phyloP scores from a whole-genome alignment of 2,113 vertebrate species.

The Saguinus imperator region DNA sequence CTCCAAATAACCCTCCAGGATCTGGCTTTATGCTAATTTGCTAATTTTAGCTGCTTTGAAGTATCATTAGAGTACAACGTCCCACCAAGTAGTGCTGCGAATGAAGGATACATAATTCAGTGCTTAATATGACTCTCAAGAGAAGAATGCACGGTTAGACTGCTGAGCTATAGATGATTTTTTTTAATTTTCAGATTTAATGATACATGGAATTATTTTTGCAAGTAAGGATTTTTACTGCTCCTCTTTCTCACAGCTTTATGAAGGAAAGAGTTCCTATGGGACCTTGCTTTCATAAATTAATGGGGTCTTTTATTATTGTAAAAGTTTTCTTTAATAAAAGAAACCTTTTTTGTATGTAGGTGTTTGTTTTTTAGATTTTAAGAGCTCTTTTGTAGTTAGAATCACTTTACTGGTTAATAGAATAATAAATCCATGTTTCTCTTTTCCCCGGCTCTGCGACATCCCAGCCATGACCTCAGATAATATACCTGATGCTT shows the following conservation, averaged over 20 bases:
- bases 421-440: not conserved
- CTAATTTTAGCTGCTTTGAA: slow-evolving; percentile 59
- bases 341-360: not conserved
- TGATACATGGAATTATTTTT: slow-evolving; percentile 65
- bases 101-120: slow-evolving; percentile 30
- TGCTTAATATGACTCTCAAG: slow-evolving; percentile 16
- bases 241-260: slow-evolving; percentile 25
- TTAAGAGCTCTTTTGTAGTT: not conserved
- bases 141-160: not conserved
- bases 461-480: not conserved
- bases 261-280: slow-evolving; percentile 32
- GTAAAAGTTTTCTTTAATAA: slow-evolving; percentile 37
- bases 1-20: slow-evolving; percentile 61
- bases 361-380: not conserved
- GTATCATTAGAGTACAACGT: slow-evolving; percentile 3
- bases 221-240: slow-evolving; percentile 50
- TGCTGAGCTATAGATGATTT: slow-evolving; percentile 40
- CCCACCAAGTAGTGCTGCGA: not conserved
- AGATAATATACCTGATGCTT: not conserved
- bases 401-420: not conserved
- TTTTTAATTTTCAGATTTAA: slow-evolving; percentile 67
- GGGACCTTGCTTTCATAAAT: slow-evolving; percentile 50
- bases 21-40: slow-evolving; percentile 53
- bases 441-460: not conserved
- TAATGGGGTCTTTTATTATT: slow-evolving; percentile 19